Conservation (phyloP, 2,888 invertebrate species). For the Dolichopus griseipennis region DNA sequence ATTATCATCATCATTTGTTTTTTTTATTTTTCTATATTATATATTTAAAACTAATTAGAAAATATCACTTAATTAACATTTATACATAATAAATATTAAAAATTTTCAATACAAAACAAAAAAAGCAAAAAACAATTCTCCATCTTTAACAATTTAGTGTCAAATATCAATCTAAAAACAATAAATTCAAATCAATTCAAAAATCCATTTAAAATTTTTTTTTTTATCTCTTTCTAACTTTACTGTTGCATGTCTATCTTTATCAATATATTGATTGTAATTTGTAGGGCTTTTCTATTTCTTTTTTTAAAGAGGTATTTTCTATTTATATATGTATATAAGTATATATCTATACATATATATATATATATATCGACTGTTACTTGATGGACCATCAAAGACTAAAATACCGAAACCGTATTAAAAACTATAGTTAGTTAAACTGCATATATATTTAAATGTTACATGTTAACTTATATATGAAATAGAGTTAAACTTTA, state of each 20-base stretch:
- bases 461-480: no score
- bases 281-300: no score
- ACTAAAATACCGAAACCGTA: neutral
- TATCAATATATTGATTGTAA: no score
- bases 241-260: neutral
- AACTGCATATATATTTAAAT: no score
- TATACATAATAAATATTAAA: conserved; percentile 4
- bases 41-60: conserved; percentile 1
- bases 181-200: conserved; percentile 6
- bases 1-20: no score
- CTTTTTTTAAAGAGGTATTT: no score
- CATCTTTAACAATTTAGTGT: neutral
- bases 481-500: no score
- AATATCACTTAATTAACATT: conserved; percentile 6
- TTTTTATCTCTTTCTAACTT: neutral
- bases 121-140: neutral
- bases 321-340: no score
- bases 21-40: no score
- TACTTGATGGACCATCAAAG: neutral
- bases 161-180: conserved; percentile 3
- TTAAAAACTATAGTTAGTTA: no score
- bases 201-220: neutral
- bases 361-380: no score
- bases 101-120: neutral
- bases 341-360: no score